Evolutionary conservation across 1,140 invertebrate genomes (phyloP).

Genomic region (Palaemon carinicauda): DNA sequence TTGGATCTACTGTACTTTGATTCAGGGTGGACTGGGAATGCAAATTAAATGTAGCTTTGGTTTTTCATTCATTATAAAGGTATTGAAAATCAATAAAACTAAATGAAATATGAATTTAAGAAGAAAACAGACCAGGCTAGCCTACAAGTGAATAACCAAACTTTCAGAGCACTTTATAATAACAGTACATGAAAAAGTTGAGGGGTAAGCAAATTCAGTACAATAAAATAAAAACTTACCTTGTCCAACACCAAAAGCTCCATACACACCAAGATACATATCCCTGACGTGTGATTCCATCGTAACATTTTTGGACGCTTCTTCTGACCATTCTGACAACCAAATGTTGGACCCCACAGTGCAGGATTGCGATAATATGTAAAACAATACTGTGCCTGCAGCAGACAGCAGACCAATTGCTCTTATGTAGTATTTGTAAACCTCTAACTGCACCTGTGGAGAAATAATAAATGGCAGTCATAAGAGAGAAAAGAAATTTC

Average conservation of each 20-base stretch:
- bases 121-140: too few species aligned
- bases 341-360: conserved; percentile 92
- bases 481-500: neutral
- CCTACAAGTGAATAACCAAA: too few species aligned
- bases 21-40: too few species aligned
- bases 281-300: conserved; percentile 67
- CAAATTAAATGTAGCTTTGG: too few species aligned
- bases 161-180: too few species aligned
- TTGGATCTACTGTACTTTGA: too few species aligned
- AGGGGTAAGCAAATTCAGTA: too few species aligned
- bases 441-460: conserved; percentile 25
- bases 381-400: neutral
- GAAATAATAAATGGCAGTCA: neutral
- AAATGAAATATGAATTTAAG: too few species aligned
- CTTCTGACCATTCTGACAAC: conserved; percentile 86
- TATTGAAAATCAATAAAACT: too few species aligned
- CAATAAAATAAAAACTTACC: conserved; percentile 70
- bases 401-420: conserved; percentile 21
- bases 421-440: conserved; percentile 38
- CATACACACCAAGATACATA: conserved; percentile 88
- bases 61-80: too few species aligned
- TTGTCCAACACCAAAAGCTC: conserved; percentile 85
- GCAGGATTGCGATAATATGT: conserved; percentile 67
- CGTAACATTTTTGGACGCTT: conserved; percentile 58
- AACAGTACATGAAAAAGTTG: too few species aligned